Conservation (phyloP, 2,888 invertebrate genomes). For the Diogma glabrata region DNA sequence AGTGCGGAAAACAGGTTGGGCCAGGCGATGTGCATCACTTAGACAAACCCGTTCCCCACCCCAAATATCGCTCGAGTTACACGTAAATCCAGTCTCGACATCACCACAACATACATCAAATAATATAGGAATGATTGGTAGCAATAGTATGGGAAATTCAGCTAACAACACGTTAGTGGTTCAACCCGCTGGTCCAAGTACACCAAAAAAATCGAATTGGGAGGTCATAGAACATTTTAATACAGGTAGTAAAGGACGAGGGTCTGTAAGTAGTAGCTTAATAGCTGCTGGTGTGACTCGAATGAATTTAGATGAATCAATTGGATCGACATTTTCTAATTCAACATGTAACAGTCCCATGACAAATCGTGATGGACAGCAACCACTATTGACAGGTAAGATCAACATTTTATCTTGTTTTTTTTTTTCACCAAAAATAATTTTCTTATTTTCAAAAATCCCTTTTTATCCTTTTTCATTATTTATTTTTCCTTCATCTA, state of each 20-base stretch:
- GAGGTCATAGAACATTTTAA: conserved; percentile 83
- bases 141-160: background rate
- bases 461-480: too few species aligned
- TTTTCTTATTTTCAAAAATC: too few species aligned
- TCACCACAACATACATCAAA: conserved; percentile 30
- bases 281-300: conserved; percentile 42
- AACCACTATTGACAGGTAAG: conserved; percentile 26
- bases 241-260: conserved; percentile 46
- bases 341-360: conserved; percentile 37
- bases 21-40: conserved; percentile 46
- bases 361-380: conserved; percentile 33
- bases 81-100: conserved; percentile 26
- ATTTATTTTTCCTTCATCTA: too few species aligned
- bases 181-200: conserved; percentile 43
- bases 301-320: conserved; percentile 36
- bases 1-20: conserved; percentile 23
- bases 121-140: background rate
- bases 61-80: conserved; percentile 32
- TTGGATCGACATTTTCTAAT: conserved; percentile 35
- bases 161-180: conserved; percentile 21
- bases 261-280: conserved; percentile 48
- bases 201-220: conserved; percentile 75
- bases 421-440: too few species aligned
- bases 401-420: too few species aligned
- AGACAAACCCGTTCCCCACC: conserved; percentile 36